phyloP scores from a whole-genome alignment of 2,888 invertebrate genomes.

The Ochropleura leucogaster region DNA sequence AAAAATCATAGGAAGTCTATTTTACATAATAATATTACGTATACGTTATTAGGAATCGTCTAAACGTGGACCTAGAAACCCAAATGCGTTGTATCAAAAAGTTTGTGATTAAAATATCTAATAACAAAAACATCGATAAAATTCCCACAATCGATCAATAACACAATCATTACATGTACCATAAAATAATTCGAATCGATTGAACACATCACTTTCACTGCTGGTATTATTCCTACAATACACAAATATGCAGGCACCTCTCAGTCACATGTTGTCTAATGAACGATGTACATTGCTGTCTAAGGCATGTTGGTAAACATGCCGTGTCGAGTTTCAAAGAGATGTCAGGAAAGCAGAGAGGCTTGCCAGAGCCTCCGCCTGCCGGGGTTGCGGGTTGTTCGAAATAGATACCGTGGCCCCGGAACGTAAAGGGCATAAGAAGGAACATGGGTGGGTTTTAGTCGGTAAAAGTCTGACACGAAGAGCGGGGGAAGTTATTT shows the following conservation, averaged over 20 bases:
- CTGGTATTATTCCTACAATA: constrained; percentile 5
- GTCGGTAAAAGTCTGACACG: too few species aligned
- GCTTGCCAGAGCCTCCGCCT: too few species aligned
- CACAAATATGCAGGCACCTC: constrained; percentile 3
- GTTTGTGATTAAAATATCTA: constrained; percentile 14
- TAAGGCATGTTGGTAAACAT: too few species aligned
- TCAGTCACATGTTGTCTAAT: constrained; percentile 18
- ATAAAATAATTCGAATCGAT: constrained; percentile 46
- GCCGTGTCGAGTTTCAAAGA: too few species aligned
- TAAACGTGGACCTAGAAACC: constrained; percentile 32
- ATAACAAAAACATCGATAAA: constrained; percentile 3
- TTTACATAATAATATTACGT: constrained; percentile 40
- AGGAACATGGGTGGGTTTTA: too few species aligned
- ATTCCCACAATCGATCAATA: constrained; percentile 31
- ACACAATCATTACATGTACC: constrained; percentile 18
- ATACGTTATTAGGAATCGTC: constrained; percentile 3
- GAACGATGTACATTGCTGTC: neutral
- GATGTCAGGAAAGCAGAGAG: too few species aligned
- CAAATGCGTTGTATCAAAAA: constrained; percentile 13
- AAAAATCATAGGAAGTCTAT: neutral
- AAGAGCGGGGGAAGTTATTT: too few species aligned
- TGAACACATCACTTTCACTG: constrained; percentile 36
- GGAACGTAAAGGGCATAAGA: too few species aligned
- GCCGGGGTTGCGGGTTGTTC: too few species aligned
- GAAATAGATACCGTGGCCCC: too few species aligned